Base-by-base conservation (phyloP, 2,113 vertebrate species). In the Chionodraco myersi region DNA sequence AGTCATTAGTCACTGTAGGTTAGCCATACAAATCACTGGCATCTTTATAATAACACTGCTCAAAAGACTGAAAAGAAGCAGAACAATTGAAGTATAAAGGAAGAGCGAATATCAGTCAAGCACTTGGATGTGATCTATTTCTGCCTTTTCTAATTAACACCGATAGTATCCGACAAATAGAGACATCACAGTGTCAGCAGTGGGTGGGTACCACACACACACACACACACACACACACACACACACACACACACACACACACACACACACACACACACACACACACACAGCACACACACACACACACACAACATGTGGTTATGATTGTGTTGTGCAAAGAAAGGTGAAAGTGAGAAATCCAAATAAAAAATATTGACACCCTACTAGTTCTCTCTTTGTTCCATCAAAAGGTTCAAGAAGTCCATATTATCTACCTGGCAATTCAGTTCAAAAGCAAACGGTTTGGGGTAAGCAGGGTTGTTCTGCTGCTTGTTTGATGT, bases 91-190 rank as follows among this genome's bases (percentile, higher is more conserved):
- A 6, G 36, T 6, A 66, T 23, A 73, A 41, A 44, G 14, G 14
- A 26, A 4, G 36, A 41, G 15, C 14, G 21, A 52, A 30, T 3
- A 68, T 34, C 21, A 78, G 59, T 47, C 11, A 15, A 23, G 59
- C 13, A 54, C 57, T 60, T 0, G 7, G 26, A 34, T 65, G 4
- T 65, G 4, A 10, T 52, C 30, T 10, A 64, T 71, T 74, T 71
- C 77, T 79, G 60, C 36, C 56, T 65, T 72, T 44, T 82, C 58
- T 88, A 75, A 88, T 88, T 84, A 89, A 73, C 60, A 77, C 71
- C 86, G 75, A 90, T 83, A 85, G 48, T 60, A 51, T 85, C 82
- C 85, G 87, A 90, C 49, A 85, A 87, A 82, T 86, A 70, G 79
- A 91, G 77, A 87, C 79, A 79, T 83, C 73, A 78, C 73, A 78